Evolutionary conservation across 2,113 vertebrate genomes (phyloP), one percentile per base, ranked within the genome.

Genomic region (Crotalus viridis): DNA sequence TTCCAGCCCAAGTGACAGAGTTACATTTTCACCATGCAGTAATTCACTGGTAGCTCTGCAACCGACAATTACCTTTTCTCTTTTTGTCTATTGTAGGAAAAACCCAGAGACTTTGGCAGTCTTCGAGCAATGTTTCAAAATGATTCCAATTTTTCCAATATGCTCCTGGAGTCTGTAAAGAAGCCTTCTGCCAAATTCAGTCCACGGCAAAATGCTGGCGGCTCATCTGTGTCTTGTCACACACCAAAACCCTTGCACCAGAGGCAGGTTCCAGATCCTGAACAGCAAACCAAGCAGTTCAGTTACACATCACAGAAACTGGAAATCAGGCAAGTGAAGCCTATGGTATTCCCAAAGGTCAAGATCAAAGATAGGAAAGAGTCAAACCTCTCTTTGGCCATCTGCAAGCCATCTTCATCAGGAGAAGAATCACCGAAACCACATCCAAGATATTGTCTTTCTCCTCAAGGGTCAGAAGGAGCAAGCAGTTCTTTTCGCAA

Each of bases 41-140:
- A 54, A 21, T 92, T 55, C 59, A 46, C 5, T 19, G 39, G 21
- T n/a, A 74, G 54, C 5, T n/a, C 21, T 54, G 28, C n/a, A 64
- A 54, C 39, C 87, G 26, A 64, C 24, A 28, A 17, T 87, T 86
- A 24, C 5, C 48, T 90, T 51, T 52, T 28, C 69, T 89, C 28
- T 90, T 57, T 43, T 93, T 98, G 98, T 97, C 21, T 33, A 5
- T 89, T 93, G 90, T 93, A 98, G 98, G 97, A 98, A 97, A 94
- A 88, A 3, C 51, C 91, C 52, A 96, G 43, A 92, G 97, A 97
- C 92, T 97, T 98, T 95, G 95, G 94, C 95, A 96, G 98, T 81
- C 95, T 98, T 26, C 94, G 91, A 96, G 97, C 97, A 64, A 98
- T 95, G 95, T 98, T 98, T 91, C 97, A 98, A 74, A 96, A 95